Conservation (phyloP, 2,797 vertebrate species). For the Tiaroga cobitis region DNA sequence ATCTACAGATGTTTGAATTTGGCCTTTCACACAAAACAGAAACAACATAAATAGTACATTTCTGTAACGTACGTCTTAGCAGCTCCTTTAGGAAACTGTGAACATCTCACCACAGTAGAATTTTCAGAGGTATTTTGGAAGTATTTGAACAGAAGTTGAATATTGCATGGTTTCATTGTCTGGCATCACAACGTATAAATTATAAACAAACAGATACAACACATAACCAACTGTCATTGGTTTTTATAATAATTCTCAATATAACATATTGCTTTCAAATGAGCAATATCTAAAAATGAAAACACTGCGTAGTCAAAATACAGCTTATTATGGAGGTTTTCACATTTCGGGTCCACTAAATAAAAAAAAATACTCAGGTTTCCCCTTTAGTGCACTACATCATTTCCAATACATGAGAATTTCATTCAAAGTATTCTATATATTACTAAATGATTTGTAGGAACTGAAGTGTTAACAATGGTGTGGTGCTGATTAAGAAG, state of each 20-base stretch:
- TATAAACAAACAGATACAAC: constrained; percentile 10
- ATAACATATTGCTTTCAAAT: constrained; percentile 29
- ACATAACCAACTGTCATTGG: not conserved
- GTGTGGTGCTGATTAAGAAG: constrained; percentile 4
- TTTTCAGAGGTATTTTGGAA: constrained; percentile 40
- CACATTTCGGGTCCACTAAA: constrained; percentile 39
- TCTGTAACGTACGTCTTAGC: not conserved
- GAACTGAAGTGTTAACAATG: constrained; percentile 1
- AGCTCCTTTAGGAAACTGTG: constrained; percentile 23
- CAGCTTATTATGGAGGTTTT: constrained; percentile 26
- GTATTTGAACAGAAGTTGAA: constrained; percentile 15
- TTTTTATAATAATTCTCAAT: constrained; percentile 20
- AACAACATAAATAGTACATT: not conserved
- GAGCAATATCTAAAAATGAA: constrained; percentile 32
- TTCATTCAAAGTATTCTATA: not conserved
- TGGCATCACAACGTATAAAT: constrained; percentile 14
- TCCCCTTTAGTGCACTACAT: constrained; percentile 28
- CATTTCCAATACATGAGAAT: not conserved
- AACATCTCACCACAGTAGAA: constrained; percentile 10
- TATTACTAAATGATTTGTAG: not conserved
- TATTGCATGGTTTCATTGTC: constrained; percentile 40
- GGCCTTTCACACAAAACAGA: constrained; percentile 17
- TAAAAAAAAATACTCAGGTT: not conserved
- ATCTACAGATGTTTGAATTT: constrained; percentile 19
- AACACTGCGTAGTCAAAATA: constrained; percentile 45